Conservation (phyloP, 1,140 invertebrate genomes). For the Amphibalanus amphitrite region DNA sequence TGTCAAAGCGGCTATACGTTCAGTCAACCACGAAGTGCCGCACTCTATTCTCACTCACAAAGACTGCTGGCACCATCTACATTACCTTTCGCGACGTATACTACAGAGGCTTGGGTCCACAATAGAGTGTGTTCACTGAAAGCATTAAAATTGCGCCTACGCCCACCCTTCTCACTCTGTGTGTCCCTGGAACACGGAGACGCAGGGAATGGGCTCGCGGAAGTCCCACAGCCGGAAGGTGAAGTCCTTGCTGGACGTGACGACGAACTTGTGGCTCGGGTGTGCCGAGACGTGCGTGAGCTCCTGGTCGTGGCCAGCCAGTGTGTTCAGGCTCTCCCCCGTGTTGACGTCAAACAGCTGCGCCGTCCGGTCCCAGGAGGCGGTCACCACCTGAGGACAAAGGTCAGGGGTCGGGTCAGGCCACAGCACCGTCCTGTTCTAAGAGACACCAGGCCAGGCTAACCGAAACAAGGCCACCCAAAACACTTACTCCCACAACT, state of each 20-base stretch:
- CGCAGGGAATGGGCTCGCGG: slow-evolving; percentile 80
- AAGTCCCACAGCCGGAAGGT: slow-evolving; percentile 98
- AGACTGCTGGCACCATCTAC: no score
- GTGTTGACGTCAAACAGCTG: slow-evolving; percentile 92
- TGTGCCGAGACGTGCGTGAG: slow-evolving; percentile 82
- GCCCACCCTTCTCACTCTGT: slow-evolving; percentile 57
- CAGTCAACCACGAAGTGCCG: no score
- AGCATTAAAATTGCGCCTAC: no score
- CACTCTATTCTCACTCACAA: no score
- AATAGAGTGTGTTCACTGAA: no score
- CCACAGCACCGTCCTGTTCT: background rate
- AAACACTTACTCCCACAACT: background rate
- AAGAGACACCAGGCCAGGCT: background rate
- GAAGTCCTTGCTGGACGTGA: slow-evolving; percentile 89
- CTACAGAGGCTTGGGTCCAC: no score
- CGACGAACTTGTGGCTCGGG: slow-evolving; percentile 70
- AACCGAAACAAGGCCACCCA: background rate
- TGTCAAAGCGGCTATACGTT: no score
- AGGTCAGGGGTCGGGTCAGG: no score
- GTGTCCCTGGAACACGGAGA: slow-evolving; percentile 96
- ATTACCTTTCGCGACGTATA: no score
- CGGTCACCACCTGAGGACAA: slow-evolving; percentile 59
- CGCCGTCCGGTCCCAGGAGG: slow-evolving; percentile 94
- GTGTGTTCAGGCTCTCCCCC: slow-evolving; percentile 51
- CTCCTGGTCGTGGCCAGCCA: slow-evolving; percentile 82